Conservation (phyloP, 2,797 vertebrate species). For the Tympanoctomys barrerae region DNA sequence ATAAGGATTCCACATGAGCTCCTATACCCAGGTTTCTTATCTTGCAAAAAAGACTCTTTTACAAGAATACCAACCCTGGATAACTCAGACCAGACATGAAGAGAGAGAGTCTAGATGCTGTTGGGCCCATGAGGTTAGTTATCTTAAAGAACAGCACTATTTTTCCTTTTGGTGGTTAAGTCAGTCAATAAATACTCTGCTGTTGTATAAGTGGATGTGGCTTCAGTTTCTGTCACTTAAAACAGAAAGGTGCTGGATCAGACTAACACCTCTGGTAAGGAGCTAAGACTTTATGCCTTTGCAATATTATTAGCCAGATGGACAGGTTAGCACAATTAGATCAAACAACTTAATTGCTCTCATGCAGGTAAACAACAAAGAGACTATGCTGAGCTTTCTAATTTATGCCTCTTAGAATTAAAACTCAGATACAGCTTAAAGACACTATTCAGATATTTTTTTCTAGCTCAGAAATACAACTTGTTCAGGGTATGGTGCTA, state of each 20-base stretch:
- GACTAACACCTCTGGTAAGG: not conserved
- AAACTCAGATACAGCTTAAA: not conserved
- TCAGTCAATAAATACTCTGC: not conserved
- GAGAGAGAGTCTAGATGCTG: not conserved
- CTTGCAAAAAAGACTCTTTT: not conserved
- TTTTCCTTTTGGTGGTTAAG: not conserved
- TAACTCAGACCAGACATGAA: not conserved
- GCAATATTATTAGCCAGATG: not conserved
- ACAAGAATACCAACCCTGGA: not conserved
- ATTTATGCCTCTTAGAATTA: slow-evolving; percentile 15
- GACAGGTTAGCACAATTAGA: not conserved
- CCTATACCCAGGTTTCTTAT: not conserved
- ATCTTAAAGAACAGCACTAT: not conserved
- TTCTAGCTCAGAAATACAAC: slow-evolving; percentile 68
- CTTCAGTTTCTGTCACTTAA: slow-evolving; percentile 10
- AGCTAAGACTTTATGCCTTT: not conserved
- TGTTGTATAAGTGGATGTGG: not conserved
- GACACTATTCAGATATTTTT: not conserved
- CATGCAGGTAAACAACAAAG: not conserved
- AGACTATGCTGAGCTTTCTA: not conserved
- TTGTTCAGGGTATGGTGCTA: not conserved
- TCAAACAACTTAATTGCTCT: not conserved
- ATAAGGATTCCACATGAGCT: not conserved
- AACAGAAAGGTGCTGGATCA: not conserved
- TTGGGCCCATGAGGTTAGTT: not conserved